A percentile compares a stretch with the other conserved stretches of the same genome.
Evolutionary conservation across 1,140 invertebrate genomes (phyloP).

Genomic region (Aphaenogaster rudis): DNA sequence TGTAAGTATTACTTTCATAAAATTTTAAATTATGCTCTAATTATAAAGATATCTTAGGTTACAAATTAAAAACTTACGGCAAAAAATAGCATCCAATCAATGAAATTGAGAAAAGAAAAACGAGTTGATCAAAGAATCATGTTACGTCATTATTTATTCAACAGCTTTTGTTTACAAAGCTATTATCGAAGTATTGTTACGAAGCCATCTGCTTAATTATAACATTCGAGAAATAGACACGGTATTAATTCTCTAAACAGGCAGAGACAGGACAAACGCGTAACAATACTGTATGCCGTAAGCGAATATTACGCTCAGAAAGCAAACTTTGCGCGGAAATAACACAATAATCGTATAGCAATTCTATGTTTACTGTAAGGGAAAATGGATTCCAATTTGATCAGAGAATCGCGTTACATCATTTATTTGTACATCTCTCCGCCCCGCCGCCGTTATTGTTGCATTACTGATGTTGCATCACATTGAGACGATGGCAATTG

Average conservation of each 20-base stretch:
- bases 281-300: neutral
- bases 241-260: conserved; percentile 18
- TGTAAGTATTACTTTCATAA: neutral
- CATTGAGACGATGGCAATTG: conserved; percentile 19
- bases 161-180: neutral
- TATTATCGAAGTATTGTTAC: conserved; percentile 27
- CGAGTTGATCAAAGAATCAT: neutral
- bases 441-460: neutral
- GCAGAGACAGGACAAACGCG: neutral
- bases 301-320: conserved; percentile 20
- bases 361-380: conserved; percentile 1
- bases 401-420: conserved; percentile 38
- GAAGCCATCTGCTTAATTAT: conserved; percentile 27
- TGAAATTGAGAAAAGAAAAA: neutral
- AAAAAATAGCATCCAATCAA: neutral
- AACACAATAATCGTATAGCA: conserved; percentile 25
- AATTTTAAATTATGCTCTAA: neutral
- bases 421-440: conserved; percentile 5
- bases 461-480: neutral
- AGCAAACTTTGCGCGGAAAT: neutral
- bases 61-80: neutral
- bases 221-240: neutral
- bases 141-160: neutral
- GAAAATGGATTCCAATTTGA: conserved; percentile 29
- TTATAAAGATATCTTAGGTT: neutral